phyloP scores from a whole-genome alignment of 2,113 vertebrate genomes.

The Ameiurus melas region DNA sequence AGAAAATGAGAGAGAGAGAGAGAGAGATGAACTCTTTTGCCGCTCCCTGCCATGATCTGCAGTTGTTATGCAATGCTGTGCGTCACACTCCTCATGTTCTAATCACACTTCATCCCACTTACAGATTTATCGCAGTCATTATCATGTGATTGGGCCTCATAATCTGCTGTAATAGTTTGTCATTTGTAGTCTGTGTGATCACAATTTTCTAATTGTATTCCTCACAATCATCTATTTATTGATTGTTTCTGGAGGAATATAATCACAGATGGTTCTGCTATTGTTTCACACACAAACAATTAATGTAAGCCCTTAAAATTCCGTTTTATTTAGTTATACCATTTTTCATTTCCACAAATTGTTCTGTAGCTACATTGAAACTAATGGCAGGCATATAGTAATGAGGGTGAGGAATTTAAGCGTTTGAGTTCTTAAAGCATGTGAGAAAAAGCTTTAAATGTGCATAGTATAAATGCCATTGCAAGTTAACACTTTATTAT shows the following conservation, averaged over 20 bases:
- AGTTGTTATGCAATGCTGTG: conserved; percentile 48
- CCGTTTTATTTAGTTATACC: neutral
- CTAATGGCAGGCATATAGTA: neutral
- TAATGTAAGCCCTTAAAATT: neutral
- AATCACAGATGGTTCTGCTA: neutral
- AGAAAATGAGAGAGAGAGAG: too few relatives aligned
- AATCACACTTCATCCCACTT: conserved; percentile 49
- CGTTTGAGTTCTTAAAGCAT: neutral
- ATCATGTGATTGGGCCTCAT: conserved; percentile 24
- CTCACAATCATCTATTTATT: neutral
- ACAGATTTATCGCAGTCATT: conserved; percentile 27
- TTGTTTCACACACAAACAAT: neutral
- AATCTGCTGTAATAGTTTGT: conserved; percentile 57
- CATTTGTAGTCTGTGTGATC: conserved; percentile 53
- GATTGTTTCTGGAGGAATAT: neutral
- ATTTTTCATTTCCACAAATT: neutral
- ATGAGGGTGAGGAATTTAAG: neutral
- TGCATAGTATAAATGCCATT: neutral
- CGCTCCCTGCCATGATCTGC: conserved; percentile 29
- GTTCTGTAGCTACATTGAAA: neutral
- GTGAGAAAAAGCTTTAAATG: neutral
- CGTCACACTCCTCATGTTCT: conserved; percentile 27
- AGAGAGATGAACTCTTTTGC: neutral
- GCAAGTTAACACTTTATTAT: neutral
- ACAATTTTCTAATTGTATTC: conserved; percentile 51